A percentile compares a stretch with the other conserved stretches of the same genome.
phyloP scores from a whole-genome alignment of 2,797 vertebrate genomes.

The Gymnothorax javanicus region DNA sequence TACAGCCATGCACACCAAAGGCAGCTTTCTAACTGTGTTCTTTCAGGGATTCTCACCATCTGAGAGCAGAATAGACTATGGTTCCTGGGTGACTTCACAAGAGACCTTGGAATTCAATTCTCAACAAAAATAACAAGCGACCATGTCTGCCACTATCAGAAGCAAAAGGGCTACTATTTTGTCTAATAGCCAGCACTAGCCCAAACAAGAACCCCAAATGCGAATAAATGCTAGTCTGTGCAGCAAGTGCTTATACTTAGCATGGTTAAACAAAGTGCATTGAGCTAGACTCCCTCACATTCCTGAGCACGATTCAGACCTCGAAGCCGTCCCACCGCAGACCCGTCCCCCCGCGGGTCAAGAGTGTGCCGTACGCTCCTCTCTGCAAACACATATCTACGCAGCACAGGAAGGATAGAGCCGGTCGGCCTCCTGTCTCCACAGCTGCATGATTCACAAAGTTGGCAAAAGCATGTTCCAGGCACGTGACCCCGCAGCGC shows the following conservation, averaged over 20 bases:
- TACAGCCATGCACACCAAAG: neutral
- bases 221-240: neutral
- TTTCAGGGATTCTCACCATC: neutral
- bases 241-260: neutral
- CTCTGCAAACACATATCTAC: neutral
- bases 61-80: neutral
- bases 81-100: neutral
- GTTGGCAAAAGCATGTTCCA: neutral
- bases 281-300: neutral
- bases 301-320: neutral
- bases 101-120: neutral
- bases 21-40: neutral
- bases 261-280: neutral
- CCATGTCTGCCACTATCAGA: neutral
- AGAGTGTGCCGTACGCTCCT: neutral
- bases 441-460: slow-evolving; percentile 12
- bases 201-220: neutral
- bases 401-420: neutral
- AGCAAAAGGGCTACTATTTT: neutral
- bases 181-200: neutral
- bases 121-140: neutral
- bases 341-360: neutral
- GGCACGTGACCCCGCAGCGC: slow-evolving; percentile 17
- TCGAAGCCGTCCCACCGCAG: neutral
- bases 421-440: neutral